Conservation (phyloP, 2,797 vertebrate species). For the Knipowitschia caucasica region DNA sequence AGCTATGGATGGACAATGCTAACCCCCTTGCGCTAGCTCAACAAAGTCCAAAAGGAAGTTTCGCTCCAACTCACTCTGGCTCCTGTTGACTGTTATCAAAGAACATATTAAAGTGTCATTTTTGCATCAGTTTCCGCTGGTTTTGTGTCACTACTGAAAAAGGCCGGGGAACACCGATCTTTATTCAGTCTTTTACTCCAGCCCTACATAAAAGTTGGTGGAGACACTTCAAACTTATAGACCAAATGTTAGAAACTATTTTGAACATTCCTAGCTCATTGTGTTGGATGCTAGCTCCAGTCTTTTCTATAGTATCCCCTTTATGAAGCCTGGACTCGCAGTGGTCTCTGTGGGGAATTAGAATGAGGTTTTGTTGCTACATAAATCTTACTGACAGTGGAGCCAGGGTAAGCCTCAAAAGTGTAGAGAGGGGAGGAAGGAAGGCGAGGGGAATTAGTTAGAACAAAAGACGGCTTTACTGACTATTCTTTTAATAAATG, state of each 20-base stretch:
- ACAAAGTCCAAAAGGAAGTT: no score
- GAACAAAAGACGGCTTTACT: slow-evolving; percentile 13
- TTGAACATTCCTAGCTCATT: background rate
- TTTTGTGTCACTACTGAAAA: no score
- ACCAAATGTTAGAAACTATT: background rate
- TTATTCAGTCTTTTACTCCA: no score
- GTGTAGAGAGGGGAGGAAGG: slow-evolving; percentile 1
- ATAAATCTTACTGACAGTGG: slow-evolving; percentile 40
- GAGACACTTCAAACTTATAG: no score
- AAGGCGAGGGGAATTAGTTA: slow-evolving; percentile 20
- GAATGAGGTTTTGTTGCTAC: slow-evolving; percentile 27
- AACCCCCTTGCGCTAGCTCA: no score
- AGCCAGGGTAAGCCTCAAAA: slow-evolving; percentile 2
- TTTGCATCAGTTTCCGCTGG: no score
- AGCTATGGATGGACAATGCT: no score
- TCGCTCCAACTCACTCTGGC: no score
- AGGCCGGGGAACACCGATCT: no score
- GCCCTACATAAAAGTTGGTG: no score
- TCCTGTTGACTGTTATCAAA: no score
- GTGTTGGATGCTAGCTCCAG: background rate
- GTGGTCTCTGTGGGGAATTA: slow-evolving; percentile 8
- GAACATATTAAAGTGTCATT: no score
- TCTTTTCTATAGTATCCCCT: slow-evolving; percentile 1
- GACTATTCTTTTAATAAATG: slow-evolving; percentile 29
- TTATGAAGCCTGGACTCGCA: background rate